Evolutionary conservation across 2,113 vertebrate genomes (phyloP).

Genomic region (Alexandromys fortis): DNA sequence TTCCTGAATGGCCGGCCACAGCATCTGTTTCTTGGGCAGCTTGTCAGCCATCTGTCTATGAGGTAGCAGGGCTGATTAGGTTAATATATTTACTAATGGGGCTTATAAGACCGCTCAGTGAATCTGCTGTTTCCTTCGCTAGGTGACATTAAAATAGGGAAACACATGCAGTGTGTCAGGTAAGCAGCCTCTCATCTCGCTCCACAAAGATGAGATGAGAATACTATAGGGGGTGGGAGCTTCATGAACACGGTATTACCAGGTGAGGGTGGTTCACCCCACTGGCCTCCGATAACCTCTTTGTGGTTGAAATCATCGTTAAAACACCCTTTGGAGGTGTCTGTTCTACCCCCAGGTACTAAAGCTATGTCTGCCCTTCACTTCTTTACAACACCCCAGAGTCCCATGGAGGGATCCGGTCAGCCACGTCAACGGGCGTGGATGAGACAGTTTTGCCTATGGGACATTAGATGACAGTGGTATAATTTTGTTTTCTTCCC

Average conservation of each 20-base stretch:
- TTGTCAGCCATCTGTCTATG: slow-evolving; percentile 70
- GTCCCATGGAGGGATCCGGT: background rate
- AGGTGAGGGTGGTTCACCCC: background rate
- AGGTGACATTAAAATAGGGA: slow-evolving; percentile 30
- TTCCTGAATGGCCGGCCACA: slow-evolving; percentile 43
- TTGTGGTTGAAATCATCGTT: background rate
- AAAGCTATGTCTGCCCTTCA: background rate
- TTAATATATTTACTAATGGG: slow-evolving; percentile 76
- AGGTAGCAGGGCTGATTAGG: slow-evolving; percentile 66
- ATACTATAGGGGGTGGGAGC: background rate
- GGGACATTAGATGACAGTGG: background rate
- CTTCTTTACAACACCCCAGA: background rate
- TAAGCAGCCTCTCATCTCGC: background rate
- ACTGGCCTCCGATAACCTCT: background rate
- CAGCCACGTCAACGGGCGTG: background rate
- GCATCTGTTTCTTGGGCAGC: slow-evolving; percentile 59
- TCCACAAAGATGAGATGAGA: background rate
- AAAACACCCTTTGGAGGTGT: background rate
- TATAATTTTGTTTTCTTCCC: background rate
- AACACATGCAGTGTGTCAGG: background rate
- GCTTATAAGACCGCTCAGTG: slow-evolving; percentile 41
- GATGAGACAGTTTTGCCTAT: background rate
- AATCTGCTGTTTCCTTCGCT: slow-evolving; percentile 40
- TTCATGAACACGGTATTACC: background rate
- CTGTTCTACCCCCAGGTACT: background rate